Evolutionary conservation across 2,888 invertebrate species (phyloP).

Genomic region (Sturmia bella): DNA sequence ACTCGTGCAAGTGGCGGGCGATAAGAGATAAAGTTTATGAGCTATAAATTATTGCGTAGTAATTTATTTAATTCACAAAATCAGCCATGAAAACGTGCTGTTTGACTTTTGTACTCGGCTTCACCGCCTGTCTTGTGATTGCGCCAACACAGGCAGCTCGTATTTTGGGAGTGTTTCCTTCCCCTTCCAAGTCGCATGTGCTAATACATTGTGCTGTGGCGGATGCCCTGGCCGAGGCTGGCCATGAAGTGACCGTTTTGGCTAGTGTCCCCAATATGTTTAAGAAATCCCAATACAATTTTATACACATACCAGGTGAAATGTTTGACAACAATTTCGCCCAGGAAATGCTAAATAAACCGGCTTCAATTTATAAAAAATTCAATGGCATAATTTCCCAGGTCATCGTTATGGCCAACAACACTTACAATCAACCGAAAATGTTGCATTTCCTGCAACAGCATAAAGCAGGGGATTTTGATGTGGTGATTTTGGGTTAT

Average conservation of each 20-base stretch:
- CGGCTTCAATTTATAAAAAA: constrained; percentile 66
- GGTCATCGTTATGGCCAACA: constrained; percentile 67
- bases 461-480: constrained; percentile 73
- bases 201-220: constrained; percentile 76
- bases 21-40: not conserved
- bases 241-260: constrained; percentile 78
- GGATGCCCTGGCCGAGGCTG: constrained; percentile 74
- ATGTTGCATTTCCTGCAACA: constrained; percentile 71
- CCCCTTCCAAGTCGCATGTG: constrained; percentile 77
- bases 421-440: constrained; percentile 69
- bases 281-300: constrained; percentile 73
- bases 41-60: not conserved
- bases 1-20: not conserved
- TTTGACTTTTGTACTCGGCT: not conserved
- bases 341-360: constrained; percentile 66
- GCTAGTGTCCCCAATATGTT: constrained; percentile 71
- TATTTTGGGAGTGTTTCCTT: constrained; percentile 77
- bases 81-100: constrained; percentile 1
- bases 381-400: constrained; percentile 51
- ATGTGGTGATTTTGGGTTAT: constrained; percentile 77
- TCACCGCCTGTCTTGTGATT: not conserved
- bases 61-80: not conserved
- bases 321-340: constrained; percentile 64
- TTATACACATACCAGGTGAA: constrained; percentile 66
- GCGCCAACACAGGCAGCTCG: constrained; percentile 70